Evolutionary conservation across 2,113 vertebrate species (phyloP).

Genomic region (Crotalus helleri): DNA sequence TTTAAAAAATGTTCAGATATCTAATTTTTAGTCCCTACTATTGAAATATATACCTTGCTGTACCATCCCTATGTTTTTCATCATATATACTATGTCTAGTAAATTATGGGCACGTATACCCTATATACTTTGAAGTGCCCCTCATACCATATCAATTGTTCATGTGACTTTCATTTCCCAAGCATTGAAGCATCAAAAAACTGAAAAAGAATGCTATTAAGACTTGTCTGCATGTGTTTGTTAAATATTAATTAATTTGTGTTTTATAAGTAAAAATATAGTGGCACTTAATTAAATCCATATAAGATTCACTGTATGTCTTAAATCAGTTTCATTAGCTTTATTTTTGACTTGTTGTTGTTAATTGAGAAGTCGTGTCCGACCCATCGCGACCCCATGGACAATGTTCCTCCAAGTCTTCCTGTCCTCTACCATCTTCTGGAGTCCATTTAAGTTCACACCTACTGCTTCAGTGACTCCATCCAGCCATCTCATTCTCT

Average conservation of each 20-base stretch:
- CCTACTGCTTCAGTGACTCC: no score
- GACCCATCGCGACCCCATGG: no score
- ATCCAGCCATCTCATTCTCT: no score
- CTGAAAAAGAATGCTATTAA: neutral
- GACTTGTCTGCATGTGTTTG: neutral
- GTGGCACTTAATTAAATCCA: neutral
- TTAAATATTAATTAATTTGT: neutral
- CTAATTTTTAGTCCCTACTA: neutral
- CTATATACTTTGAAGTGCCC: neutral
- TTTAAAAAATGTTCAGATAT: neutral
- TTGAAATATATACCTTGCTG: neutral
- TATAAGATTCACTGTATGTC: neutral
- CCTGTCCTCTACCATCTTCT: no score
- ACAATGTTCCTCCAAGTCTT: no score
- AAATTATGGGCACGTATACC: neutral
- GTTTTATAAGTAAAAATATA: neutral
- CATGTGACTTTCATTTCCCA: neutral
- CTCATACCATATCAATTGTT: neutral
- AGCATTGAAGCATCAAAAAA: neutral
- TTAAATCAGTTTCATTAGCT: conserved; percentile 1
- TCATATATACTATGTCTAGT: neutral
- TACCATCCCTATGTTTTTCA: neutral
- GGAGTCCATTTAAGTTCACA: no score
- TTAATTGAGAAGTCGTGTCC: no score
- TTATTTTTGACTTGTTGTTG: neutral